A percentile compares a stretch with the other conserved stretches of the same genome.
phyloP scores from a whole-genome alignment of 2,113 vertebrate species.

The Scopus umbretta region DNA sequence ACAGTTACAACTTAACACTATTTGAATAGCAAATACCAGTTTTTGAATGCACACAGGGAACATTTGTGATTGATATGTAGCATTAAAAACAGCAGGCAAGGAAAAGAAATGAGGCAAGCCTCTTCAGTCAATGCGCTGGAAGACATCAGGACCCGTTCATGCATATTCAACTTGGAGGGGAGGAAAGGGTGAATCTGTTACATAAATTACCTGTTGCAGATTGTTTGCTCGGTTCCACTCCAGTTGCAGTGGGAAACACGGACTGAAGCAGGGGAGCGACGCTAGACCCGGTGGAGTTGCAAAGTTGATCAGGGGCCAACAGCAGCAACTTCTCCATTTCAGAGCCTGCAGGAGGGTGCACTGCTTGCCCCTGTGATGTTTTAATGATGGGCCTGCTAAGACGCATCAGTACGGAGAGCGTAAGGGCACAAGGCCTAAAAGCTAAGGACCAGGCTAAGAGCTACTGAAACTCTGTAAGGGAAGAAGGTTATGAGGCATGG shows the following conservation, averaged over 20 bases:
- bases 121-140: background rate
- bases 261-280: background rate
- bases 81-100: background rate
- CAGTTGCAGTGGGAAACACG: fast-evolving
- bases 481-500: background rate
- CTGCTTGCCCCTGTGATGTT: background rate
- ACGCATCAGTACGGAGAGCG: background rate
- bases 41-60: background rate
- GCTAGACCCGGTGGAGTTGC: background rate
- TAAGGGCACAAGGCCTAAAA: background rate
- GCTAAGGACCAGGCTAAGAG: background rate
- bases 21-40: background rate
- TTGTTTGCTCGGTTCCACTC: background rate
- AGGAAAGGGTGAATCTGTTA: background rate
- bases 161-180: background rate
- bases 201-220: background rate
- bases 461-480: background rate
- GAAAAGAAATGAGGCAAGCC: background rate
- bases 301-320: background rate
- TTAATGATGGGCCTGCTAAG: background rate
- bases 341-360: background rate
- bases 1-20: background rate
- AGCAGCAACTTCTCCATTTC: background rate
- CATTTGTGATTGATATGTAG: background rate
- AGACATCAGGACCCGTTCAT: background rate